Conservation (phyloP, 2,797 vertebrate genomes). For the Numenius phaeopus region DNA sequence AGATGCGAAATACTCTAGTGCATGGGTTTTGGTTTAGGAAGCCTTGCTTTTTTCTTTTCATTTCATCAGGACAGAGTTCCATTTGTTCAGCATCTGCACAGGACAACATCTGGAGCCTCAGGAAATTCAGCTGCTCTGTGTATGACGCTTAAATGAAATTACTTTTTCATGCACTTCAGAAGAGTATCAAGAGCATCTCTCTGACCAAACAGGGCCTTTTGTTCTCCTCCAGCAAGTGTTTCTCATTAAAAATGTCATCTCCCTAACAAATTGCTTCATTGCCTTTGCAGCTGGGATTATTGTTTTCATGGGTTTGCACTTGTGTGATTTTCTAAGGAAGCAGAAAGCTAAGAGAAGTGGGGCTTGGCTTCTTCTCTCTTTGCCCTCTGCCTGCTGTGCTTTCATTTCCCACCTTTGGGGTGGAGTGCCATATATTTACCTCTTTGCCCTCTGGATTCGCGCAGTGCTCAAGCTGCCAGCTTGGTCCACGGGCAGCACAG, state of each 20-base stretch:
- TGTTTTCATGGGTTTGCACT: slow-evolving; percentile 77
- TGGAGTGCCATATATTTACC: neutral
- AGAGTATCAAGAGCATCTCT: slow-evolving; percentile 80
- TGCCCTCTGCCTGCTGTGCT: neutral
- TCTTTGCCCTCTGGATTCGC: neutral
- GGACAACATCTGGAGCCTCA: slow-evolving; percentile 90
- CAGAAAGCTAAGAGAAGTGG: slow-evolving; percentile 46
- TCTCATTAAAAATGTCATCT: slow-evolving; percentile 92
- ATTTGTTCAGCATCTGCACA: slow-evolving; percentile 88
- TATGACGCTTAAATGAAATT: slow-evolving; percentile 82
- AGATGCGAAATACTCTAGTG: slow-evolving; percentile 50
- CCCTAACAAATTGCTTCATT: slow-evolving; percentile 88
- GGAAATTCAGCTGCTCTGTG: slow-evolving; percentile 86
- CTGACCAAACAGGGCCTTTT: slow-evolving; percentile 81
- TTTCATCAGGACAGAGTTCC: slow-evolving; percentile 80
- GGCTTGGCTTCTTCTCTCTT: neutral
- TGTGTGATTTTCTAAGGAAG: slow-evolving; percentile 70
- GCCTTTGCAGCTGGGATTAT: slow-evolving; percentile 85
- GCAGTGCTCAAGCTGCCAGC: neutral
- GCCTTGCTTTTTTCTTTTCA: slow-evolving; percentile 40
- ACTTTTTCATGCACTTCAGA: slow-evolving; percentile 84
- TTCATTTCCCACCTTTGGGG: slow-evolving; percentile 7
- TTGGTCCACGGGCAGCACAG: accelerated
- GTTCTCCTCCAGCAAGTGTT: slow-evolving; percentile 88
- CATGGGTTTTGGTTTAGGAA: slow-evolving; percentile 38